phyloP scores from a whole-genome alignment of 2,797 vertebrate species.

The Cyclopterus lumpus region DNA sequence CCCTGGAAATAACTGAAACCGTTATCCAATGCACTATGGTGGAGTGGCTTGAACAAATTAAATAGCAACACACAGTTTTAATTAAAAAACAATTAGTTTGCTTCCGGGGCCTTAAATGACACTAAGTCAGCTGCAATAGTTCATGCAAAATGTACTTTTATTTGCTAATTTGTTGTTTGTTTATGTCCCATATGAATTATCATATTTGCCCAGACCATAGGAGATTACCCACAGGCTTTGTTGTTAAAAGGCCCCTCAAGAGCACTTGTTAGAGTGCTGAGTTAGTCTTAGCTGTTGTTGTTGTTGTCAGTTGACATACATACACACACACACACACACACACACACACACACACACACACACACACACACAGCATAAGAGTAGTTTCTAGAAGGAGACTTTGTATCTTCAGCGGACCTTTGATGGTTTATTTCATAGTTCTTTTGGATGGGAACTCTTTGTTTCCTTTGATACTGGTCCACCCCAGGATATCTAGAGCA shows the following conservation, averaged over 20 bases:
- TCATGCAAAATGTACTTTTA: neutral
- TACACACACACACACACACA: constrained; percentile 1
- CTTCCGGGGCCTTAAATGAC: neutral
- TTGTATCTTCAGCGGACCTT: constrained; percentile 54
- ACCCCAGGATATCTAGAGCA: neutral
- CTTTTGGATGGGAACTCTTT: constrained; percentile 22
- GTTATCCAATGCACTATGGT: neutral
- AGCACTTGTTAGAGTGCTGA: neutral
- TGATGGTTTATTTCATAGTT: constrained; percentile 34
- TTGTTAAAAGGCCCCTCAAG: constrained; percentile 25
- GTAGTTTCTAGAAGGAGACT: constrained; percentile 48
- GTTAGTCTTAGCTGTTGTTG: neutral
- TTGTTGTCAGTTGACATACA: constrained; percentile 16
- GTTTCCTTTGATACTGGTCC: constrained; percentile 10
- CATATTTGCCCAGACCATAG: neutral
- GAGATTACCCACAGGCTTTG: neutral
- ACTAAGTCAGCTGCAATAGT: neutral
- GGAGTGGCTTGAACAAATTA: neutral
- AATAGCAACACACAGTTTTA: neutral
- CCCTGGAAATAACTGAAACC: neutral
- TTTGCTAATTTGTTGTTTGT: neutral
- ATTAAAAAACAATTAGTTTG: neutral
- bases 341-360: constrained; percentile 17
- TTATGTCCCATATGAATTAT: neutral
- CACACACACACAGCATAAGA: constrained; percentile 3